These are phyloP conservation scores for Malurus splendens DNA, from an alignment of 2,797 vertebrate genomes.

Conservation along the genomic window DNA sequence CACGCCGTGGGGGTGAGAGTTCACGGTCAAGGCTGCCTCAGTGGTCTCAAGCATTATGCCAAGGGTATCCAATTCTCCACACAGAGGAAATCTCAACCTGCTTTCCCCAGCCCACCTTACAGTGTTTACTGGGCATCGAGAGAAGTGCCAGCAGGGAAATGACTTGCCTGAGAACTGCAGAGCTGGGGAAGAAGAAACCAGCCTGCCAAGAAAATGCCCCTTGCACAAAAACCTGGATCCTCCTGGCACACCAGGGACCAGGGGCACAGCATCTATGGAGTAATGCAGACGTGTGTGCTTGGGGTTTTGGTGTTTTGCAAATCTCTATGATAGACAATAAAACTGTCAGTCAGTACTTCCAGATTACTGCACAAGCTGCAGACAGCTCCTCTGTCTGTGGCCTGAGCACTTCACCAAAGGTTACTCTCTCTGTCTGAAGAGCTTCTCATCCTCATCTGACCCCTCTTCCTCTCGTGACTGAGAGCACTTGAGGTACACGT, in stretches of 20 bases:
- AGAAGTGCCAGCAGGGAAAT: not conserved
- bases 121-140: not conserved
- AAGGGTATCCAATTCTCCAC: not conserved
- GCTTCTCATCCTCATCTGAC: not conserved
- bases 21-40: not conserved
- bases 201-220: not conserved
- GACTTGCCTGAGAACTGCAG: not conserved
- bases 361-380: not conserved
- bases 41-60: not conserved
- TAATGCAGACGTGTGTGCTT: not conserved
- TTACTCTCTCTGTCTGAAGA: not conserved
- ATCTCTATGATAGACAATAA: not conserved
- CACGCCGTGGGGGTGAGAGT: fast-evolving
- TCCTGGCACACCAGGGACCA: not conserved
- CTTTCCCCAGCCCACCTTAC: not conserved
- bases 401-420: not conserved
- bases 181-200: not conserved
- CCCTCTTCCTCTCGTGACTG: not conserved
- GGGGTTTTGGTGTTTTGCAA: not conserved
- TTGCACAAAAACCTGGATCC: not conserved
- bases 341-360: not conserved
- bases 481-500: not conserved
- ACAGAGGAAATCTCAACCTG: not conserved
- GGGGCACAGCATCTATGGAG: not conserved
- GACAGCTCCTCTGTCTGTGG: not conserved